Conservation (phyloP, 2,113 vertebrate species). For the Gopherus evgoodei region DNA sequence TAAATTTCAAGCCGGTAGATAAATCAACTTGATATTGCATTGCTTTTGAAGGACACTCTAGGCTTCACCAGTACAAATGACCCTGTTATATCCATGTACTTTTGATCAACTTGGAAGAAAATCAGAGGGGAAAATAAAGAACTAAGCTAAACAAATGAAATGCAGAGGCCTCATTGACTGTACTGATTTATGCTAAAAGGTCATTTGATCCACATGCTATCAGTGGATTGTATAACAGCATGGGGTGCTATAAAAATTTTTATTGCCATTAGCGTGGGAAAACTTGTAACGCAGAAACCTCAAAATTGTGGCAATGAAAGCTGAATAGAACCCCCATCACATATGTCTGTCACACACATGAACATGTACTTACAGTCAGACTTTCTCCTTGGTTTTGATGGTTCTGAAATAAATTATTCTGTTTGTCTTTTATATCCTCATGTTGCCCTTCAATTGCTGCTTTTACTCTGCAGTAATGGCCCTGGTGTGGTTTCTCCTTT, state of each 20-base stretch:
- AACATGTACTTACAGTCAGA: background rate
- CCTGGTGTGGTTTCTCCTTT: background rate
- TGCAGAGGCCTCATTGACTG: background rate
- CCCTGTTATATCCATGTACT: background rate
- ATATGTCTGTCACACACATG: background rate
- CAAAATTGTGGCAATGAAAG: fast-evolving
- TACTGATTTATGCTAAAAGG: background rate
- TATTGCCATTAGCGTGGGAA: background rate
- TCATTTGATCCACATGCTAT: background rate
- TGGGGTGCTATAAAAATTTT: background rate
- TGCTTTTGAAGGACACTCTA: slow-evolving; percentile 52
- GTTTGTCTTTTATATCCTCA: background rate
- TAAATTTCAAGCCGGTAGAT: slow-evolving; percentile 56
- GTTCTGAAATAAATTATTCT: background rate
- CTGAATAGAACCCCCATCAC: fast-evolving
- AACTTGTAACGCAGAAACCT: background rate
- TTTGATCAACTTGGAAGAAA: background rate
- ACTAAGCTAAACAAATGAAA: background rate
- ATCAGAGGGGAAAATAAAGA: background rate
- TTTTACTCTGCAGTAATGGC: background rate
- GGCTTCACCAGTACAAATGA: fast-evolving
- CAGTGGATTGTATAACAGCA: background rate
- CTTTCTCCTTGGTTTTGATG: background rate
- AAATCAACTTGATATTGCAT: slow-evolving; percentile 61
- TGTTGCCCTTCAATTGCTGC: fast-evolving